phyloP scores from a whole-genome alignment of 2,797 vertebrate species.

The Schizothorax lantsangensis region DNA sequence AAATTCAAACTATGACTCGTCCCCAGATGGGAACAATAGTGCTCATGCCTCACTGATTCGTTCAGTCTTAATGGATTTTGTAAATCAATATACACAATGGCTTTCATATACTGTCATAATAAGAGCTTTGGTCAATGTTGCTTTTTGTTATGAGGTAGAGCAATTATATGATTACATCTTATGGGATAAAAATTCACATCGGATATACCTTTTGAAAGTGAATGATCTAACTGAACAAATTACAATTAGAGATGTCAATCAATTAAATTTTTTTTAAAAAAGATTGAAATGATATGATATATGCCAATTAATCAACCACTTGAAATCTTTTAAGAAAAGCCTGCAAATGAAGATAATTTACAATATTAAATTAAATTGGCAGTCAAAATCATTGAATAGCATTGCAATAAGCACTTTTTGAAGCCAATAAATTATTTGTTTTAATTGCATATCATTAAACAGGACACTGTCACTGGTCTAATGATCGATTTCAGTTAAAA shows the following conservation, averaged over 20 bases:
- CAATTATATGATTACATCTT: constrained; percentile 33
- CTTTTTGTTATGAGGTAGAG: constrained; percentile 11
- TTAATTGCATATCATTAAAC: constrained; percentile 15
- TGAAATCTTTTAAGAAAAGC: not conserved
- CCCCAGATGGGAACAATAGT: constrained; percentile 10
- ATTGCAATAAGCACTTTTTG: not conserved
- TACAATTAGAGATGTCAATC: not conserved
- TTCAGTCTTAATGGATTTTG: constrained; percentile 42
- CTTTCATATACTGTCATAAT: constrained; percentile 11
- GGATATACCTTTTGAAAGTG: not conserved
- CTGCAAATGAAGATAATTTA: not conserved
- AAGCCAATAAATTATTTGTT: not conserved
- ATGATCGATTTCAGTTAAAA: not conserved
- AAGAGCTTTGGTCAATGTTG: constrained; percentile 7
- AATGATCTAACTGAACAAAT: constrained; percentile 4
- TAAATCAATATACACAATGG: constrained; percentile 39
- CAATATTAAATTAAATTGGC: not conserved
- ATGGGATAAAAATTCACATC: not conserved
- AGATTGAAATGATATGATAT: not conserved
- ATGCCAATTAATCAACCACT: not conserved
- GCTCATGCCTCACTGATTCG: constrained; percentile 1
- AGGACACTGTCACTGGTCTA: not conserved
- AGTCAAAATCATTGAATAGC: not conserved
- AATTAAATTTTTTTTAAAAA: too few species aligned
- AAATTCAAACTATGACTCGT: constrained; percentile 26